These are phyloP conservation scores for Drosophila paulistorum DNA, from an alignment of 1,140 invertebrate genomes.

Conservation along the genomic window DNA sequence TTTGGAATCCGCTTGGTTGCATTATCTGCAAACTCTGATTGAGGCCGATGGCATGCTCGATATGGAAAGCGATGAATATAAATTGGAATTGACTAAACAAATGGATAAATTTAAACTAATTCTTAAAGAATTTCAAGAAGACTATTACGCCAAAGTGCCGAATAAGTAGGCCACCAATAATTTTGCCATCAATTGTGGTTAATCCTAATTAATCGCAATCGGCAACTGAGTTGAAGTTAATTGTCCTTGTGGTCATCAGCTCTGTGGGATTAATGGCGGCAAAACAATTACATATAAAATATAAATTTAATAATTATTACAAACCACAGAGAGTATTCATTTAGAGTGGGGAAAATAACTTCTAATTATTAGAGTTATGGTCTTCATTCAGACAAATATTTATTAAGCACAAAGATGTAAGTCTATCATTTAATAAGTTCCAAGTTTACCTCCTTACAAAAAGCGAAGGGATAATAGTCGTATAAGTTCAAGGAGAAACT, in stretches of 20 bases:
- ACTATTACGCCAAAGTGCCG: slow-evolving; percentile 69
- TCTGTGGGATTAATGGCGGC: background rate
- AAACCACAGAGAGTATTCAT: too few relatives aligned
- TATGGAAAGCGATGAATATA: slow-evolving; percentile 58
- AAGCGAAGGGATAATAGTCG: too few relatives aligned
- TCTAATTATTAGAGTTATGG: too few relatives aligned
- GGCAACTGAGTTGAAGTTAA: background rate
- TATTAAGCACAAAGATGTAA: too few relatives aligned
- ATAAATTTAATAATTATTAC: too few relatives aligned
- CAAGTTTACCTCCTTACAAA: too few relatives aligned
- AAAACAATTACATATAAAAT: too few relatives aligned
- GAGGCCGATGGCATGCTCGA: slow-evolving; percentile 78
- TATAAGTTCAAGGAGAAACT: too few relatives aligned
- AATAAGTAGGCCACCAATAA: slow-evolving; percentile 33
- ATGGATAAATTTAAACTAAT: slow-evolving; percentile 65
- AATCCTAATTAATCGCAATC: background rate
- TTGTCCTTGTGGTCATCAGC: too few relatives aligned
- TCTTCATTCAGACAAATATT: too few relatives aligned
- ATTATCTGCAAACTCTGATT: slow-evolving; percentile 62
- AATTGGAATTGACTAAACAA: slow-evolving; percentile 47
- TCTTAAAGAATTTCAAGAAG: slow-evolving; percentile 70
- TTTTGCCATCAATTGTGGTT: background rate
- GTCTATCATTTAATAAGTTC: too few relatives aligned
- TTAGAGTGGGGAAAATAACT: too few relatives aligned
- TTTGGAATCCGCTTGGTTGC: slow-evolving; percentile 62